Conservation (phyloP, 2,113 vertebrate genomes). For the Aphelocoma coerulescens region DNA sequence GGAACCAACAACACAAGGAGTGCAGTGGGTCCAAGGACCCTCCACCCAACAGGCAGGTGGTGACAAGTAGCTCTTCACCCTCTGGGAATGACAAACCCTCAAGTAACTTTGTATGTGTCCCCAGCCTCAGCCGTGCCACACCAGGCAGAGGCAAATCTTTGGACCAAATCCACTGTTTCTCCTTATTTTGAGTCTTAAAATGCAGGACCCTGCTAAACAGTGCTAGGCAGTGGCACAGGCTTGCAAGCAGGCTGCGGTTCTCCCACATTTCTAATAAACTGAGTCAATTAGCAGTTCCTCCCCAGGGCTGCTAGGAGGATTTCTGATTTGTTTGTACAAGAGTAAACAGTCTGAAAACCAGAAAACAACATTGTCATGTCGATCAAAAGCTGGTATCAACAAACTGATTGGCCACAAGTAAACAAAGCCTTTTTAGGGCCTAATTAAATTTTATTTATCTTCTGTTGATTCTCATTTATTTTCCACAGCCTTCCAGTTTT, state of each 20-base stretch:
- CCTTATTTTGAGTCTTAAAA: neutral
- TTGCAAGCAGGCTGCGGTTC: neutral
- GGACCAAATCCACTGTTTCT: neutral
- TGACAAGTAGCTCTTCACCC: neutral
- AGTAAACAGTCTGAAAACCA: neutral
- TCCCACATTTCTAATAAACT: accelerated
- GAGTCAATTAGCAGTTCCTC: neutral
- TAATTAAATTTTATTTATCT: neutral
- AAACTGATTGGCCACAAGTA: neutral
- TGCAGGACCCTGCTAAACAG: neutral
- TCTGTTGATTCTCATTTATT: neutral
- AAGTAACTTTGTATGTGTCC: neutral
- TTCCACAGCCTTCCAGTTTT: neutral
- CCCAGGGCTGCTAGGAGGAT: neutral
- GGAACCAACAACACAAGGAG: neutral
- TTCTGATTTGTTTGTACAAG: neutral
- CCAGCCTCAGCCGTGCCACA: neutral
- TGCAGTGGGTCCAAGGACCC: neutral
- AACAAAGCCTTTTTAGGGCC: neutral
- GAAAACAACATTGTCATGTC: neutral
- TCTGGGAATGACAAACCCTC: neutral
- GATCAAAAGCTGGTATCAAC: neutral
- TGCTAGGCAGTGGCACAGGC: neutral
- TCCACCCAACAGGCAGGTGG: neutral
- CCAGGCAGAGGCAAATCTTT: neutral